Evolutionary conservation across 2,888 invertebrate species (phyloP), one percentile per base, ranked within the genome.

Genomic region (Tolmerus cingulatus): DNA sequence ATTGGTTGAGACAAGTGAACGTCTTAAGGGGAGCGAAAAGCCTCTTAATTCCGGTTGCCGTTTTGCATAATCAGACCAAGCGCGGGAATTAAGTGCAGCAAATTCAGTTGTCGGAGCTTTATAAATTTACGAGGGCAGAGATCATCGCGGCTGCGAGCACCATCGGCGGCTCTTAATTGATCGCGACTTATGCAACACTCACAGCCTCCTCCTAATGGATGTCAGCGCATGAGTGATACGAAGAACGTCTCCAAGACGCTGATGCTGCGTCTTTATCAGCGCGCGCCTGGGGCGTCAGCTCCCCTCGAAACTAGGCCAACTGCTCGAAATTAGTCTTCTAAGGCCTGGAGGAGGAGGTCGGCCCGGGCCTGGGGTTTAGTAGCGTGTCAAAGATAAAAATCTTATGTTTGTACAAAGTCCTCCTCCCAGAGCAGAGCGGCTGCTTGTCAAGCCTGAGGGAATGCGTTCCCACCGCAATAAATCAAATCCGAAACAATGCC

Each of bases 71-170:
- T 78, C 79, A 79, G 27, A 14, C 66, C 66, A 66, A 66, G 66
- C 23, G 23, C 23, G 46, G 30, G 30, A 79, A 79, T 79, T 79
- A 79, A 79, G 23, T 79, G 79, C 51, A 55, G 51, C 79, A 79
- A 79, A 79, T 79, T 79, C 30, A 27, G 66, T 79, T 30, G 51
- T 79, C 30, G 79, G 51, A 79, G 46, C 79, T 79, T 51, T 79
- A 51, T 46, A 79, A 79, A 79, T 79, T 55, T 51, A 79, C 51
- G 79, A 51, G 40, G 78, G 79, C 51, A 79, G 55, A 79, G 79
- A 79, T 79, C 46, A 79, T 51, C 78, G 8, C 16, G n/a, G 8
- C 55, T 19, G 19, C n/a, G 9, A 19, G 40, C 19, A 66, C 27
- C 66, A 27, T 23, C 19, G n/a, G 23, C 30, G 27, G 79, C 16